phyloP scores from a whole-genome alignment of 2,797 vertebrate genomes.

The Naso thynnoides region DNA sequence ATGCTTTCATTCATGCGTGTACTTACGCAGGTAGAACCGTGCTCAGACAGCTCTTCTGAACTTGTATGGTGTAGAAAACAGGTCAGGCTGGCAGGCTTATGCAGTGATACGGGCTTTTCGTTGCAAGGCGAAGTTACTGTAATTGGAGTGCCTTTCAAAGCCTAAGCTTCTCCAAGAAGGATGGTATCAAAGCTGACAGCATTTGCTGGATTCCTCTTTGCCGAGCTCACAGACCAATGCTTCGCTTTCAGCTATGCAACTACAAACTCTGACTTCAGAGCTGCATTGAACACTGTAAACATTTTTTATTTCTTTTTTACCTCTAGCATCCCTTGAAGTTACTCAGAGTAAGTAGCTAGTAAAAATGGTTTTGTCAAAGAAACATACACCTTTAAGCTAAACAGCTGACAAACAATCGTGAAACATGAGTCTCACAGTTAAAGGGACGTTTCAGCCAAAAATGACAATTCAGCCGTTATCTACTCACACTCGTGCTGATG shows the following conservation, averaged over 20 bases:
- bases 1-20: slow-evolving; percentile 26
- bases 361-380: slow-evolving; percentile 1
- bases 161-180: slow-evolving; percentile 42
- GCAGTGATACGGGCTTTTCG: slow-evolving; percentile 51
- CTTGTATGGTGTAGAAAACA: slow-evolving; percentile 8
- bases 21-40: slow-evolving; percentile 15
- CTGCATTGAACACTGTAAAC: slow-evolving; percentile 11
- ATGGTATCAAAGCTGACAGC: slow-evolving; percentile 72
- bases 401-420: neutral
- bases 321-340: slow-evolving; percentile 22
- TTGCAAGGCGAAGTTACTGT: slow-evolving; percentile 49
- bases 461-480: too few species aligned
- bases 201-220: slow-evolving; percentile 29
- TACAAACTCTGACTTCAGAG: neutral
- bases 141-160: slow-evolving; percentile 74
- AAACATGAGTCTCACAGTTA: too few species aligned
- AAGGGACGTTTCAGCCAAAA: too few species aligned
- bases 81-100: slow-evolving; percentile 40
- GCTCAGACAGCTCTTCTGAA: slow-evolving; percentile 28
- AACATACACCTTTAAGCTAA: slow-evolving; percentile 7
- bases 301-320: slow-evolving; percentile 6
- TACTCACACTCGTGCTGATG: too few species aligned
- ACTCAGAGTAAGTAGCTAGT: neutral
- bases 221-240: slow-evolving; percentile 17
- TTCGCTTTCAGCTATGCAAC: slow-evolving; percentile 15